Conservation (phyloP, 2,888 invertebrate genomes). For the Stenchaetothrips biformis region DNA sequence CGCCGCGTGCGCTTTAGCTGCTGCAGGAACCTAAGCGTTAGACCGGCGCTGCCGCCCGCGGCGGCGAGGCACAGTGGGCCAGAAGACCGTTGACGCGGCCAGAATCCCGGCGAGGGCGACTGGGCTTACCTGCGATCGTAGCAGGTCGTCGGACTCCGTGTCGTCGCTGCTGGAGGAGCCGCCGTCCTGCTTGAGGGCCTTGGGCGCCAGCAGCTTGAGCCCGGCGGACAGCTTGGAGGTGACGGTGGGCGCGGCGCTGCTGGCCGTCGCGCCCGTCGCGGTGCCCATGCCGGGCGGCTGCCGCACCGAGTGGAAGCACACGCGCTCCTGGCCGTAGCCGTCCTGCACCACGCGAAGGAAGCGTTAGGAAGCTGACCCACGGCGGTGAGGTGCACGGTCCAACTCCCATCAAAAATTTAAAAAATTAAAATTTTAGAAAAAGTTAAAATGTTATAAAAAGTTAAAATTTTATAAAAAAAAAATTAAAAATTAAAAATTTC, state of each 20-base stretch:
- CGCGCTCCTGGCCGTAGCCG: constrained; percentile 59
- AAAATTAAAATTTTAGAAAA: no score
- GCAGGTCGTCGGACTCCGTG: constrained; percentile 46
- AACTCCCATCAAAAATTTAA: no score
- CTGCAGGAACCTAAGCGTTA: constrained; percentile 28
- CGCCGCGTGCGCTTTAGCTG: constrained; percentile 59
- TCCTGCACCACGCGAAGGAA: constrained; percentile 45
- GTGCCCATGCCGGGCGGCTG: constrained; percentile 50
- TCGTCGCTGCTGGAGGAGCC: constrained; percentile 58
- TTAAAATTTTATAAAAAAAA: constrained; percentile 9
- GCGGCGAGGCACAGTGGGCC: not conserved
- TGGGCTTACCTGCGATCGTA: constrained; percentile 40
- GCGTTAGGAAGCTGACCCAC: no score
- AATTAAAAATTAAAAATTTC: constrained; percentile 13
- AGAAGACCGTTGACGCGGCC: no score
- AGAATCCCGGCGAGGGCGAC: no score
- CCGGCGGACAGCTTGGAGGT: constrained; percentile 53
- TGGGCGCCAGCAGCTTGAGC: constrained; percentile 52
- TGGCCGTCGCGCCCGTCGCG: constrained; percentile 45
- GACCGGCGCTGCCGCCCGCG: not conserved
- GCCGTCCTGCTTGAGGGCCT: constrained; percentile 47
- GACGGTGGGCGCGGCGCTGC: constrained; percentile 46
- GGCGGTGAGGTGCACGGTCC: no score
- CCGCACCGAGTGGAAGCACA: constrained; percentile 65
- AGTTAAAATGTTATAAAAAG: no score